Evolutionary conservation across 2,113 vertebrate species (phyloP).

Genomic region (Entomyzon cyanotis): DNA sequence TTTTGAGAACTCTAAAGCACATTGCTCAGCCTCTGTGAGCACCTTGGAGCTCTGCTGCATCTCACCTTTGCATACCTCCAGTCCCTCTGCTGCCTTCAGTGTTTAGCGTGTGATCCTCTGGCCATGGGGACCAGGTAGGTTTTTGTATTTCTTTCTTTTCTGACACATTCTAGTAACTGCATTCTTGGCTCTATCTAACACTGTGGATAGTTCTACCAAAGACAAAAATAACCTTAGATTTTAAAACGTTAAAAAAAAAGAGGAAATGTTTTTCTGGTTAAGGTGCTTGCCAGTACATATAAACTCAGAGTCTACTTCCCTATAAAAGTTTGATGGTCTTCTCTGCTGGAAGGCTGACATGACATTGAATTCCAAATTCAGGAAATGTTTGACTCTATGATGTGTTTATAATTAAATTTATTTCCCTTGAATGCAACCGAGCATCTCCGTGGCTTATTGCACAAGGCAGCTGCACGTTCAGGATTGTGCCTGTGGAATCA

Average conservation of each 20-base stretch:
- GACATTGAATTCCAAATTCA: conserved; percentile 51
- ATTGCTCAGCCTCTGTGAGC: fast-evolving
- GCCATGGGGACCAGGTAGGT: neutral
- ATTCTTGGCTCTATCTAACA: neutral
- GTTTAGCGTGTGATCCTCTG: neutral
- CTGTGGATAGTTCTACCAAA: neutral
- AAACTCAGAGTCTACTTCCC: neutral
- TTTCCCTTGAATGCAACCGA: conserved; percentile 39
- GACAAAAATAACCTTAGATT: neutral
- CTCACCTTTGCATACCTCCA: neutral
- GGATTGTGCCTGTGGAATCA: neutral
- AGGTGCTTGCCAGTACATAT: neutral
- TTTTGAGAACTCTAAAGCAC: neutral
- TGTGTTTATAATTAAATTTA: conserved; percentile 66
- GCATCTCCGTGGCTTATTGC: neutral
- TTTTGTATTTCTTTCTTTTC: neutral
- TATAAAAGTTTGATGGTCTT: conserved; percentile 47
- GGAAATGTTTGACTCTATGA: conserved; percentile 46
- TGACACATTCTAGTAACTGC: neutral
- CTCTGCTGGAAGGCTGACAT: conserved; percentile 38
- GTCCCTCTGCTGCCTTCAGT: neutral
- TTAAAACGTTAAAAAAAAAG: neutral
- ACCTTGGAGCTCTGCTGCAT: fast-evolving
- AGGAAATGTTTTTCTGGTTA: neutral
- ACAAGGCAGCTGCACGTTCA: neutral